Conservation (phyloP, 2,113 vertebrate species). For the Lycocorax pyrrhopterus region DNA sequence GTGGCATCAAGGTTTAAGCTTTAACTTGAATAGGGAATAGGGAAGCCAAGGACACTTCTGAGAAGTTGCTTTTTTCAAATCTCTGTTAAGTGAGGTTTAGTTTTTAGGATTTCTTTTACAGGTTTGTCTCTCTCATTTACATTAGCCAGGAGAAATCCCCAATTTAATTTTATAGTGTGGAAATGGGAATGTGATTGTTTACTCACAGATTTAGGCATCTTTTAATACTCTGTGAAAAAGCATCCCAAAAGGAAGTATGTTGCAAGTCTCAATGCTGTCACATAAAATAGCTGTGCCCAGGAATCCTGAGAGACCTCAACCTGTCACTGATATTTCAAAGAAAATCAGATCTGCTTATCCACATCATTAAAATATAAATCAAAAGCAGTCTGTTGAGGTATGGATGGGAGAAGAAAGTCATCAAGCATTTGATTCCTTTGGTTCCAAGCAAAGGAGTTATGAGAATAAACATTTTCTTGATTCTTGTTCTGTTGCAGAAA, state of each 20-base stretch:
- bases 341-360: neutral
- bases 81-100: neutral
- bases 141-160: neutral
- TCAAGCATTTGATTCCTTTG: neutral
- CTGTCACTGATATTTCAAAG: neutral
- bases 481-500: neutral
- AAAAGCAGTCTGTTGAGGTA: neutral
- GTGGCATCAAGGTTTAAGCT: neutral
- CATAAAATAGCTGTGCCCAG: neutral
- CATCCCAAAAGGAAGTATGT: neutral
- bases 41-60: neutral
- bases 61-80: neutral
- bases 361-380: neutral
- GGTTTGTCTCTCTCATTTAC: neutral
- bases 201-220: neutral
- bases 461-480: neutral
- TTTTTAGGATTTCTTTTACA: neutral
- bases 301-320: neutral
- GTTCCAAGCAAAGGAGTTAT: neutral
- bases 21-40: neutral
- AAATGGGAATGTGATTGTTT: neutral
- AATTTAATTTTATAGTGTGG: neutral
- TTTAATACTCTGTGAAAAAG: neutral
- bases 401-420: neutral
- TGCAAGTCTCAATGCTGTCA: neutral